These are phyloP conservation scores for Myotis planiceps DNA, from an alignment of 2,797 vertebrate species.

Conservation along the genomic window DNA sequence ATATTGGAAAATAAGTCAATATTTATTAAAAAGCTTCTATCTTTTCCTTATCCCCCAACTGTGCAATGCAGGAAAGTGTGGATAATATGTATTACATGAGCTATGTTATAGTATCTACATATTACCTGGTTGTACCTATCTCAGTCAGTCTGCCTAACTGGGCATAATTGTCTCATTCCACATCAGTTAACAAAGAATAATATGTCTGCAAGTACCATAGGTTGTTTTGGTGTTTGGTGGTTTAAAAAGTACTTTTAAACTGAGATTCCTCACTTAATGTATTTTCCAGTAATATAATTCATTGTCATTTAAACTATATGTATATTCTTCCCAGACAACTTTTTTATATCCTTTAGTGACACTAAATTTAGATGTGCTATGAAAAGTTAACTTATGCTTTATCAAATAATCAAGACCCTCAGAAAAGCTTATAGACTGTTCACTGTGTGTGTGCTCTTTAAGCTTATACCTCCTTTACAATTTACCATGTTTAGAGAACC, in stretches of 20 bases:
- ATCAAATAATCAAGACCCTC: constrained; percentile 29
- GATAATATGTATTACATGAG: background rate
- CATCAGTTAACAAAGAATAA: background rate
- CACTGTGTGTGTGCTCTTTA: background rate
- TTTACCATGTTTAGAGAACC: background rate
- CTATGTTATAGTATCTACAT: background rate
- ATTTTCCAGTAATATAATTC: background rate
- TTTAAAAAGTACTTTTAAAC: background rate
- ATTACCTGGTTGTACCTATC: background rate
- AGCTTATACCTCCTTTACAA: background rate
- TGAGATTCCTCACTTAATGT: background rate
- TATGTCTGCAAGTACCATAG: background rate
- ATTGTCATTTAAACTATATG: background rate
- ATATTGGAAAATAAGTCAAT: background rate
- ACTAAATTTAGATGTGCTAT: background rate
- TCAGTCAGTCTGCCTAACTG: background rate
- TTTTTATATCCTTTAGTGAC: background rate
- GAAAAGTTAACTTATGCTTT: background rate
- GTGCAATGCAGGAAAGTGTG: background rate
- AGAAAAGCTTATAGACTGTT: background rate
- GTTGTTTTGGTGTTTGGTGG: background rate
- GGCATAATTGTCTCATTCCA: background rate
- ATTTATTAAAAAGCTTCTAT: background rate
- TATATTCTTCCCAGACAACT: background rate
- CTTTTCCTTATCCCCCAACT: background rate